Evolutionary conservation across 2,113 vertebrate species (phyloP), one percentile per base, ranked within the genome.

Genomic region (Nycticorax nycticorax): DNA sequence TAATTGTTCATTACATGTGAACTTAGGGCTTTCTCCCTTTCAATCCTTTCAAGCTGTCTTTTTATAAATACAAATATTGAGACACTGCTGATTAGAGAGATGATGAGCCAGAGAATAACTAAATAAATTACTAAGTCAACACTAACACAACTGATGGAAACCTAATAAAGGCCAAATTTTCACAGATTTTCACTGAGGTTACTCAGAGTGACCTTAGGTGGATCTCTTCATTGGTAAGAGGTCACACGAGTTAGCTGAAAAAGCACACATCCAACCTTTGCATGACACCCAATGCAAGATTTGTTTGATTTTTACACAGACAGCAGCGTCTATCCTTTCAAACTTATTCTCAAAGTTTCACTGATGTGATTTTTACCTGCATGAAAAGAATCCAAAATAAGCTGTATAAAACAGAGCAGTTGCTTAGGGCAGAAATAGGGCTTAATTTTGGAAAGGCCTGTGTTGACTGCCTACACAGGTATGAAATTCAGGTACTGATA

Each of bases 61-160:
- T 96, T 96, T 92, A 97, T 89, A 98, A 98, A 98, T 97, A 98
- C 94, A 98, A 98, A 98, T 98, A 98, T 98, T 98, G 96, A 98
- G 97, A 98, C 97, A 98, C 60, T 96, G 64, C 75, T 97, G 97
- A 98, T 98, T 96, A 98, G 74, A 94, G 89, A 96, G 83, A 96
- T 73, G 72, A 91, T 96, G 96, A 95, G 73, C 96, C 67, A 96
- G 89, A 92, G 93, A 96, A 97, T 85, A 97, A 95, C 95, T 91
- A 96, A 97, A 97, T 91, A 97, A 96, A 95, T 95, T 96, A 92
- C 87, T 96, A 93, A 96, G 88, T 94, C 94, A 97, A 97, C 88
- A 97, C 83, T 97, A 95, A 96, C 64, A 92, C 87, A 97, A 96
- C 50, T n/a, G 39, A 76, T 77, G 41, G 68, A 95, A 97, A 93